Base-by-base conservation (phyloP, 2,113 vertebrate species). In the Tor tambroides region DNA sequence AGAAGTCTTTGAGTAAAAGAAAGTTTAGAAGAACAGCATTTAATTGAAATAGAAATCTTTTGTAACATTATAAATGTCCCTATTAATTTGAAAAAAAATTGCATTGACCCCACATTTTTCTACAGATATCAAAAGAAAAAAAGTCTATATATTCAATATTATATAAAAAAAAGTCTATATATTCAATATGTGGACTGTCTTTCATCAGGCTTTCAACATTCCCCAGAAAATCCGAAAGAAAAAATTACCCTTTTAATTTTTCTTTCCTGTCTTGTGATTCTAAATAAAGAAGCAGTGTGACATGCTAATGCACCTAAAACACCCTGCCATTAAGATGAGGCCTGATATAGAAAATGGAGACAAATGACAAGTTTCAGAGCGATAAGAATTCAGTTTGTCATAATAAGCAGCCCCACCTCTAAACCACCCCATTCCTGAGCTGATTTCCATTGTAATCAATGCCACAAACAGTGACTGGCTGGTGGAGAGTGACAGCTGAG, bases 361-460 rank as follows among this genome's bases (percentile, higher is more conserved):
- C 30, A 72, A 83, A 83, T 83, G 28, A 26, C 46, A 54, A n/a
- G 28, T 71, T 83, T 35, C 43, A 72, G 0, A 17, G 26, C 14
- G 46, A 71, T 67, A 72, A 23, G 12, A 35, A 51, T 72, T 72
- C 38, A 54, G 81, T 54, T 83, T 54, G 43, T 72, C 30, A 83
- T 71, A 83, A 69, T 69, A 72, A 54, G 28, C 43, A 35, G 41
- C 8, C 26, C 26, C 63, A 80, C 61, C 61, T 82, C 38, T 41
- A 46, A 41, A 23, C 17, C 15, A 19, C 28, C 65, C 46, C 3
- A 8, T 71, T 72, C 30, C 28, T 83, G n/a, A 51, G 26, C 19
- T 72, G 46, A 72, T 83, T 83, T 72, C 46, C 67, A 56, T 83
- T 46, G 21, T 83, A 83, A 72, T 72, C 43, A 72, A 83, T 83